Evolutionary conservation across 2,797 vertebrate species (phyloP).

Genomic region (Catharus ustulatus): DNA sequence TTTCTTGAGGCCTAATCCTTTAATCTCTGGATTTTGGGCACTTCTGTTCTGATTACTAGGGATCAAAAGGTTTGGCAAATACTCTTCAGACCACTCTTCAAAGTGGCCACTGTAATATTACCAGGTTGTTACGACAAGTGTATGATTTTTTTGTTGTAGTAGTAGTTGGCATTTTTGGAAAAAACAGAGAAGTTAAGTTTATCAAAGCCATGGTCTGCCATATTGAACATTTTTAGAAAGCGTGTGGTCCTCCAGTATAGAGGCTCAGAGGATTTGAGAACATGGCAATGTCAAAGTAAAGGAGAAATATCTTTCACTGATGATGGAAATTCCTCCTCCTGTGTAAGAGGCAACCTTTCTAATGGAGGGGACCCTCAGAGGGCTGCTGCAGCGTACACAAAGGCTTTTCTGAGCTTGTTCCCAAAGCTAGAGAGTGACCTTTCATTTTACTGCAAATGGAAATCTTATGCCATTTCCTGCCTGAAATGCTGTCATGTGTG

Average conservation of each 20-base stretch:
- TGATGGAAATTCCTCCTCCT: background rate
- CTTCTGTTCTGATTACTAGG: constrained; percentile 71
- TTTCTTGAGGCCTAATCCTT: constrained; percentile 70
- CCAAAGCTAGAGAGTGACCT: background rate
- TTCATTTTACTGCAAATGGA: background rate
- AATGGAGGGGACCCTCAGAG: background rate
- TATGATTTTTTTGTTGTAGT: background rate
- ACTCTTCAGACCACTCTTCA: constrained; percentile 40
- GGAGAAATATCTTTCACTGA: background rate
- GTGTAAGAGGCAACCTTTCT: background rate
- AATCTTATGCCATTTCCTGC: background rate
- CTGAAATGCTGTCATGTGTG: background rate
- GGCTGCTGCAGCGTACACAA: background rate
- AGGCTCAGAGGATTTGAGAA: background rate
- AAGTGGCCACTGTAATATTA: constrained; percentile 52
- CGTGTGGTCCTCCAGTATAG: background rate
- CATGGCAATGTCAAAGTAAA: background rate
- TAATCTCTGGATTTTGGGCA: constrained; percentile 73
- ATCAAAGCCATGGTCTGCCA: background rate
- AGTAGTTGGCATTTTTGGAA: background rate
- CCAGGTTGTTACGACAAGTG: background rate
- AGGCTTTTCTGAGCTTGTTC: background rate
- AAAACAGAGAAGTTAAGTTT: background rate
- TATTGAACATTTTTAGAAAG: background rate
- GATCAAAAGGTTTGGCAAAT: constrained; percentile 62